phyloP scores from a whole-genome alignment of 2,113 vertebrate species.

The Puntigrus tetrazona region DNA sequence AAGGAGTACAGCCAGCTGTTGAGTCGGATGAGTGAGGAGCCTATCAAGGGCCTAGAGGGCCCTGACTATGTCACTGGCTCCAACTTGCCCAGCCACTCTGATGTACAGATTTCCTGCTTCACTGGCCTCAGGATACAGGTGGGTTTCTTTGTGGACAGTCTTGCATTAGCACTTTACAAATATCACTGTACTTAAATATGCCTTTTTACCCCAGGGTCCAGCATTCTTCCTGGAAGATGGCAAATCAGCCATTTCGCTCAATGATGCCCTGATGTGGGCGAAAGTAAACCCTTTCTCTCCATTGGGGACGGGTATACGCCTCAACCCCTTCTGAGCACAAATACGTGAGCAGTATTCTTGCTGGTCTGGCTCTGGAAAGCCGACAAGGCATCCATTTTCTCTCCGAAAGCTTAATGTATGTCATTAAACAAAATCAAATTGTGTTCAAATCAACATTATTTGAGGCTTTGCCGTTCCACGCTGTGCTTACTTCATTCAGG shows the following conservation, averaged over 20 bases:
- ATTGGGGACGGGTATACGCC: conserved; percentile 90
- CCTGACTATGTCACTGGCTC: conserved; percentile 91
- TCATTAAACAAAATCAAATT: background rate
- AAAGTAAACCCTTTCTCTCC: conserved; percentile 98
- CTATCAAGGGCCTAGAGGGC: conserved; percentile 78
- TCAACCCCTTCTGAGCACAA: conserved; percentile 90
- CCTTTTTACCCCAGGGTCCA: conserved; percentile 80
- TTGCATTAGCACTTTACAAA: background rate
- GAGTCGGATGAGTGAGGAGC: conserved; percentile 79
- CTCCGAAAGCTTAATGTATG: background rate
- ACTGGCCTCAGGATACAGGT: conserved; percentile 95
- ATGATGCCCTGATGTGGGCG: conserved; percentile 98
- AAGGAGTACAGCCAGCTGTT: conserved; percentile 73
- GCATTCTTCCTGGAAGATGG: conserved; percentile 94
- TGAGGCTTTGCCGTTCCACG: conserved; percentile 12
- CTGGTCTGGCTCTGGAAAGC: background rate
- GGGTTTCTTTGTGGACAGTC: background rate
- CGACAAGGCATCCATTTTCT: background rate
- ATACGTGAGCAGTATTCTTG: conserved; percentile 36
- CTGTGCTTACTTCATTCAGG: conserved; percentile 4
- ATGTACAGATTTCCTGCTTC: conserved; percentile 88
- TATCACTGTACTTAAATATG: background rate
- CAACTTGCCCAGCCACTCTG: conserved; percentile 94
- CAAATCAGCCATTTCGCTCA: conserved; percentile 91
- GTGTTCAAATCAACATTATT: background rate